Conservation (phyloP, 2,888 invertebrate genomes). For the Homarus gammarus region DNA sequence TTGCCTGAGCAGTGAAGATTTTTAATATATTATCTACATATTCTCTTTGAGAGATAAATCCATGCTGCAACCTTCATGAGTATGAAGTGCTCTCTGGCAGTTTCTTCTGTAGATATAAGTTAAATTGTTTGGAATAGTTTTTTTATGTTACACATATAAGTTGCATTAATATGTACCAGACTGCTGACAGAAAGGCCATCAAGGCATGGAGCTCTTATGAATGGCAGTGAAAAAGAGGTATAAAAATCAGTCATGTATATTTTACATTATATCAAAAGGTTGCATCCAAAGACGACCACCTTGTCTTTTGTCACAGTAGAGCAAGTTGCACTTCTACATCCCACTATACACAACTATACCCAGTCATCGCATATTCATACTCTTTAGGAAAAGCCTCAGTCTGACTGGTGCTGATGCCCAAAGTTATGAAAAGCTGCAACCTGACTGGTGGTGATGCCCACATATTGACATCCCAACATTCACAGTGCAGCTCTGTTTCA, state of each 20-base stretch:
- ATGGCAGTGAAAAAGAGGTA: conserved; percentile 75
- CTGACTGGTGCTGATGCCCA: conserved; percentile 18
- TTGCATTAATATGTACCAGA: background rate
- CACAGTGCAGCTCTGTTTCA: conserved; percentile 34
- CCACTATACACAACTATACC: conserved; percentile 47
- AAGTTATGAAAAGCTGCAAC: conserved; percentile 26
- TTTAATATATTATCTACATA: conserved; percentile 16
- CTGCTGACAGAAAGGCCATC: conserved; percentile 51
- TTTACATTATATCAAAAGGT: conserved; percentile 58
- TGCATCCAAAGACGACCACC: conserved; percentile 57
- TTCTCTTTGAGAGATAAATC: conserved; percentile 37
- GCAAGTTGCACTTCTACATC: conserved; percentile 56
- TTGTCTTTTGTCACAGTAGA: conserved; percentile 50
- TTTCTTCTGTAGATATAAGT: conserved; percentile 11
- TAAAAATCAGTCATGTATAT: conserved; percentile 65
- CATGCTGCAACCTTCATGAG: conserved; percentile 17
- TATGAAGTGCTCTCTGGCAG: conserved; percentile 34
- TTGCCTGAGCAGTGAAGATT: conserved; percentile 7
- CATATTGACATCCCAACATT: background rate
- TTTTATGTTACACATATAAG: background rate
- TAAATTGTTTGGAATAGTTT: background rate
- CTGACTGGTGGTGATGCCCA: conserved; percentile 11
- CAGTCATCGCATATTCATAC: conserved; percentile 36
- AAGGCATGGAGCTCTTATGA: conserved; percentile 59
- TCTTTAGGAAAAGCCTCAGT: conserved; percentile 11